Base-by-base conservation (phyloP, 1,140 invertebrate species). In the Hycleus phaleratus region DNA sequence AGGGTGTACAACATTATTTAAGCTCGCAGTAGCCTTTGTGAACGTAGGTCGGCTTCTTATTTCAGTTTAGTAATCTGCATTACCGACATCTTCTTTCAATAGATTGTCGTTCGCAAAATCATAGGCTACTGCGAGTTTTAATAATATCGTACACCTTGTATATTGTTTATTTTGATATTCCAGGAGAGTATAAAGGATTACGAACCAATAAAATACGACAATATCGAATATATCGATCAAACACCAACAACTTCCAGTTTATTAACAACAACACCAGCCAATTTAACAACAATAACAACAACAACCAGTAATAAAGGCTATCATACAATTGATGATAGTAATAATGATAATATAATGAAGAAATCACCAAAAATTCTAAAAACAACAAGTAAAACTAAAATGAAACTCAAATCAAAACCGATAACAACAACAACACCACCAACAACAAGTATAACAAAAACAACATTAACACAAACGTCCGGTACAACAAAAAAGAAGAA, bases 151-250 rank as follows among this genome's bases (percentile, higher is more conserved):
- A 60, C 38, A 62, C 61, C 26, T 58, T 71, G 51, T 12, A 12
- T 12, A 12, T 18, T 18, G 18, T 18, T 18, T 18, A 18, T 18
- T 18, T 18, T 18, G 18, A 18, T 18, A 1, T 32, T 32, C 4
- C 32, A 32, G 32, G 32, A 32, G 7, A 0, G 18, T 18, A 18
- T 18, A 18, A 18, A 18, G 18, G 18, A 32, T 32, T 32, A 7
- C 32, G 32, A 32, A 32, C 4, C 32, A 7, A 32, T 32, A 32
- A 32, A 32, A 7, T 32, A 32, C 32, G 71, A 73, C 48, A 69
- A 70, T 38, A 68, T 73, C 44, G 71, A 73, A 59, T 73, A 61
- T 50, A 71, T 73, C 26, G 71, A 73, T 64, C 64, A 69, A 25
- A 54, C 50, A 42, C 46, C 59, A 25, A 61, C 61, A 5, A 63